A percentile compares a stretch with the other conserved stretches of the same genome.
Conservation (phyloP, 2,797 vertebrate genomes). For the Synaphobranchus kaupii region DNA sequence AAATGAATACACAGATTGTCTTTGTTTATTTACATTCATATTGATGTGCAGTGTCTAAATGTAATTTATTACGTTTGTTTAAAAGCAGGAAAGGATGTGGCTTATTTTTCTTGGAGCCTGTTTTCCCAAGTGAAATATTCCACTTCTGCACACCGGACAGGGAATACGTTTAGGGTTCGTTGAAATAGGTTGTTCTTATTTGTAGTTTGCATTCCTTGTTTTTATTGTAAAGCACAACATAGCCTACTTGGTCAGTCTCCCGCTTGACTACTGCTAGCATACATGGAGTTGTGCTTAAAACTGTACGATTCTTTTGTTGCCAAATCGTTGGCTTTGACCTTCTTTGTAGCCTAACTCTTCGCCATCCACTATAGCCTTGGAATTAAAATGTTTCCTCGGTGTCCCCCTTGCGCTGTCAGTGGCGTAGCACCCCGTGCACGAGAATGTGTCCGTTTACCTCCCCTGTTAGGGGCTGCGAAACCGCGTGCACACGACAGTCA, state of each 20-base stretch:
- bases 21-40: background rate
- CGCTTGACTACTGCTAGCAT: background rate
- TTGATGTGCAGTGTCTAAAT: background rate
- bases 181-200: background rate
- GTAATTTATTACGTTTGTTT: background rate
- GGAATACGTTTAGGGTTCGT: background rate
- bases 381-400: constrained; percentile 50
- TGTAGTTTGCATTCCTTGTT: background rate
- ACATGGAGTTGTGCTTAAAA: background rate
- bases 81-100: background rate
- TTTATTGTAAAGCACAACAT: background rate
- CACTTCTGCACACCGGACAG: too few species aligned
- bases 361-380: constrained; percentile 80
- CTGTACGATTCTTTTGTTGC: constrained; percentile 36
- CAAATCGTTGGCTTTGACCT: constrained; percentile 79
- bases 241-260: background rate
- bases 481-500: constrained; percentile 77
- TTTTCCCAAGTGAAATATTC: background rate
- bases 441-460: background rate
- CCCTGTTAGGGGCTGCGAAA: constrained; percentile 66
- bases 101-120: background rate
- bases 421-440: constrained; percentile 53
- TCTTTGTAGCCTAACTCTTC: constrained; percentile 70
- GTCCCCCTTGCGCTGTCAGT: background rate
- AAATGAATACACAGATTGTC: background rate